A percentile compares a stretch with the other conserved stretches of the same genome.
Evolutionary conservation across 2,797 vertebrate genomes (phyloP).

Genomic region (Potorous gilbertii): DNA sequence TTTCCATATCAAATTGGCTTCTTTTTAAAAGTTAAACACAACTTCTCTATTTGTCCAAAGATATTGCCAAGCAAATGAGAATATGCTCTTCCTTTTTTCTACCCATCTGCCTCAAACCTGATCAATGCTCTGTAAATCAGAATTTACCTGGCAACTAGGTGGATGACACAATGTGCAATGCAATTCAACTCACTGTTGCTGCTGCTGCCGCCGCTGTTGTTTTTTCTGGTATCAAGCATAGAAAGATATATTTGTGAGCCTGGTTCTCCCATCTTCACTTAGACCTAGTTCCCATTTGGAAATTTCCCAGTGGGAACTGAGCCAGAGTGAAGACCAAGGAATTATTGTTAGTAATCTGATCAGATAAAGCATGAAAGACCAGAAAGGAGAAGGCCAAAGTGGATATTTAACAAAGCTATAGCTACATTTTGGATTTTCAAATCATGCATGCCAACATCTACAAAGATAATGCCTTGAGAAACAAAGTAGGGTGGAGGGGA

Average conservation of each 20-base stretch:
- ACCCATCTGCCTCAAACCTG: background rate
- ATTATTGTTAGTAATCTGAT: slow-evolving; percentile 1
- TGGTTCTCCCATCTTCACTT: background rate
- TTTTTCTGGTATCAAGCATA: slow-evolving; percentile 19
- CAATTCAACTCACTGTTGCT: background rate
- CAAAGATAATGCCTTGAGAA: background rate
- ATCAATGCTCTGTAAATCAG: slow-evolving; percentile 8
- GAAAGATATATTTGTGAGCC: background rate
- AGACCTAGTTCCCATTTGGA: slow-evolving; percentile 6
- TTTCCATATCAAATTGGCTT: background rate
- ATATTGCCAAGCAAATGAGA: background rate
- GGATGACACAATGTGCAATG: background rate
- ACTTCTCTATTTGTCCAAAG: background rate
- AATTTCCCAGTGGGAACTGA: background rate
- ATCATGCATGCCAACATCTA: slow-evolving; percentile 10
- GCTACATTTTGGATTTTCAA: slow-evolving; percentile 20
- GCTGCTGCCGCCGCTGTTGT: background rate
- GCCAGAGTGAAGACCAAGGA: background rate
- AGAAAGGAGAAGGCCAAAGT: background rate
- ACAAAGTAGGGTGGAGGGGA: background rate
- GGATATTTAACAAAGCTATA: background rate
- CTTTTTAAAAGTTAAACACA: slow-evolving; percentile 31
- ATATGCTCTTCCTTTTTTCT: background rate
- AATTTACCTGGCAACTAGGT: background rate
- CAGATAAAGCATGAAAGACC: background rate